These are phyloP conservation scores for Thryonomys swinderianus DNA, from an alignment of 2,113 vertebrate genomes.

Conservation along the genomic window DNA sequence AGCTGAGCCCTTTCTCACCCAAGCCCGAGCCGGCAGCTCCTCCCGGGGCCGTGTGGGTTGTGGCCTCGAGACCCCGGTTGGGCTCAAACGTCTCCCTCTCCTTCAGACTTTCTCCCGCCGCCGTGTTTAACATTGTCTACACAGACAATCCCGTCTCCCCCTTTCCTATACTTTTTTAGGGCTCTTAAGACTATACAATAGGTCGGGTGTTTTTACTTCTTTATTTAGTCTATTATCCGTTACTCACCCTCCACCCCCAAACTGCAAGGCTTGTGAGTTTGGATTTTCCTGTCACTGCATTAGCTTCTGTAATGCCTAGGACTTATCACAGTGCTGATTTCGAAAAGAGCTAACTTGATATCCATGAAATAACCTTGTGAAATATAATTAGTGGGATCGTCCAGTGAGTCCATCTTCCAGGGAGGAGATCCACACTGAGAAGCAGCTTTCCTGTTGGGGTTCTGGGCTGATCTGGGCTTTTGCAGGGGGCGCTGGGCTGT, in stretches of 20 bases:
- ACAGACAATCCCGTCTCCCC: background rate
- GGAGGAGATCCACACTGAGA: background rate
- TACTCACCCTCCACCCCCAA: background rate
- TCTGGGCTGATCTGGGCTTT: background rate
- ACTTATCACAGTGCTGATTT: background rate
- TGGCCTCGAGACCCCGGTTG: background rate
- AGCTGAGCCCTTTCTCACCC: background rate
- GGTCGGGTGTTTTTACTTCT: background rate
- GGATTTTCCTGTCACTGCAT: background rate
- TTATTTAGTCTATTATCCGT: background rate
- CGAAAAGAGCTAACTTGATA: background rate
- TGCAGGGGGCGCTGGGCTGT: accelerated
- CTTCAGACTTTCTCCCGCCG: background rate
- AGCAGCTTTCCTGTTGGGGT: background rate
- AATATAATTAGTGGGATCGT: background rate
- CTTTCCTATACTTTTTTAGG: background rate
- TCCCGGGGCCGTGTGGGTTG: background rate
- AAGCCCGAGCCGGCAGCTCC: background rate
- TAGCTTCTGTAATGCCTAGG: background rate
- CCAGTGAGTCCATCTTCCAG: background rate
- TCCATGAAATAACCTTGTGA: background rate
- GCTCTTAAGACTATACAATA: background rate
- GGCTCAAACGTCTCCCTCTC: background rate
- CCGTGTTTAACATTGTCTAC: background rate
- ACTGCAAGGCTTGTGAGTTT: background rate